Conservation (phyloP, 2,888 invertebrate genomes). For the Chrysolina haemoptera region DNA sequence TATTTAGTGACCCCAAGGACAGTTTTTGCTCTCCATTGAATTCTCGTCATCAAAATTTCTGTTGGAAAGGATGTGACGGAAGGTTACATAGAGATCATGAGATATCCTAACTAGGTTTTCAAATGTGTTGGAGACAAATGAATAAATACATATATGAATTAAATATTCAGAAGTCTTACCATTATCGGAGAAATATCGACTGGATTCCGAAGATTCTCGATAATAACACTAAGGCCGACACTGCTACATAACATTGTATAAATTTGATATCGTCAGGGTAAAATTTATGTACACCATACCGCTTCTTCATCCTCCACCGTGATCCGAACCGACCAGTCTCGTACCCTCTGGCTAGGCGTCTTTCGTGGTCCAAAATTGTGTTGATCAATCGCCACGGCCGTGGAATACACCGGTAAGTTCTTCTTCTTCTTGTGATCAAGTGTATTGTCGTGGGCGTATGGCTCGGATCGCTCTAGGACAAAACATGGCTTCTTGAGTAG, state of each 20-base stretch:
- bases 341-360: constrained; percentile 26
- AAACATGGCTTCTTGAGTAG: constrained; percentile 71
- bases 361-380: constrained; percentile 42
- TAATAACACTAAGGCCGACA: background rate
- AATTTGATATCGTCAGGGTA: constrained; percentile 27
- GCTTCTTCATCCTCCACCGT: constrained; percentile 27
- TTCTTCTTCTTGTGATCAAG: constrained; percentile 60
- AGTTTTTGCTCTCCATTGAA: no score
- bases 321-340: constrained; percentile 16
- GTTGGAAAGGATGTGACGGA: no score
- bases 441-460: constrained; percentile 66
- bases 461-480: constrained; percentile 66
- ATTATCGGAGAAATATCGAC: background rate
- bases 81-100: no score
- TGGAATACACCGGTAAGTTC: constrained; percentile 55
- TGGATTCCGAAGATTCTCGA: background rate
- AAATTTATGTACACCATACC: constrained; percentile 29
- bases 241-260: constrained; percentile 3
- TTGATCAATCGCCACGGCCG: constrained; percentile 48
- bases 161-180: background rate
- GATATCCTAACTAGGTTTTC: no score
- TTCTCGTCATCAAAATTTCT: no score
- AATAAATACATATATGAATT: no score
- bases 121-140: no score
- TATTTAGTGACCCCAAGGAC: no score